These are phyloP conservation scores for Cantharis rustica DNA, from an alignment of 2,888 invertebrate species.

Conservation along the genomic window DNA sequence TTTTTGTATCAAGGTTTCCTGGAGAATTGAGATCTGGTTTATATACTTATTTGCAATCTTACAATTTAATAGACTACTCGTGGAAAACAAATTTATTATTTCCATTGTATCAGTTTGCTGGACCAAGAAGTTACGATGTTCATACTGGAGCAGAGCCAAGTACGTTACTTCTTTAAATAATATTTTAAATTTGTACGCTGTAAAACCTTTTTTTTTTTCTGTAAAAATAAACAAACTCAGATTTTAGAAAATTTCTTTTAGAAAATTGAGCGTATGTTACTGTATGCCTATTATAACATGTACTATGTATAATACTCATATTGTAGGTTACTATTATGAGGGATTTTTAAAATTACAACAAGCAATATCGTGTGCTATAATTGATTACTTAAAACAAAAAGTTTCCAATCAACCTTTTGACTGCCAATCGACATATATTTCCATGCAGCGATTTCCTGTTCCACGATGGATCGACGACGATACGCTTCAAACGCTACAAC, in stretches of 20 bases:
- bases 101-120: constrained; percentile 35
- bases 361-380: constrained; percentile 46
- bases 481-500: constrained; percentile 67
- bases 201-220: background rate
- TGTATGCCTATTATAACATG: too few relatives aligned
- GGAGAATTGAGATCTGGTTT: background rate
- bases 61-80: constrained; percentile 36
- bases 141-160: constrained; percentile 27
- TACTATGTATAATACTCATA: background rate
- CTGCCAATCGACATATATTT: constrained; percentile 42
- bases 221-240: background rate
- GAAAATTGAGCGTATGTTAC: too few relatives aligned
- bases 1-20: background rate
- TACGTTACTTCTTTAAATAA: background rate
- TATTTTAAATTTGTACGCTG: background rate
- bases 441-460: constrained; percentile 73
- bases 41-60: background rate
- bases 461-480: constrained; percentile 71
- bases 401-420: background rate
- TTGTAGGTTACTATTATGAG: constrained; percentile 64
- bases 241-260: background rate
- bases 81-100: constrained; percentile 74
- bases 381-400: constrained; percentile 31
- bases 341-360: constrained; percentile 71
- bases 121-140: constrained; percentile 31